Evolutionary conservation across 2,797 vertebrate genomes (phyloP).

Genomic region (Argyrosomus regius): DNA sequence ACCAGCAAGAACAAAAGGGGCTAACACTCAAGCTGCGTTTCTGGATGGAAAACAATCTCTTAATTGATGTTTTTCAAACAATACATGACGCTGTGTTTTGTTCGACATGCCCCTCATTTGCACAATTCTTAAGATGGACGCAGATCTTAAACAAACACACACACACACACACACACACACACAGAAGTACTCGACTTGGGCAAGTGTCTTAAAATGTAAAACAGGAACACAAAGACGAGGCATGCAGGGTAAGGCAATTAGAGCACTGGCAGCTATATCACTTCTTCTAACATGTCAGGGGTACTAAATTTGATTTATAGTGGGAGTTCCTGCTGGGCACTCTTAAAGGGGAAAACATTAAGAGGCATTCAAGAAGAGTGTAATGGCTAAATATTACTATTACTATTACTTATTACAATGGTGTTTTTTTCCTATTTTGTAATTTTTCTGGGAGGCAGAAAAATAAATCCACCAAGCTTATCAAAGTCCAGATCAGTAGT

Average conservation of each 20-base stretch:
- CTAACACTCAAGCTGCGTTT: constrained; percentile 60
- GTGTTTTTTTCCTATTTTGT: not conserved
- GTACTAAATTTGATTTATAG: constrained; percentile 76
- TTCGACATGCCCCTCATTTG: constrained; percentile 43
- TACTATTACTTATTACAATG: not conserved
- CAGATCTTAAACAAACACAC: constrained; percentile 47
- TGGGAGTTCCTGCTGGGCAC: constrained; percentile 65
- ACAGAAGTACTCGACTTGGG: constrained; percentile 11
- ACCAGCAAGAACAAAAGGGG: constrained; percentile 80
- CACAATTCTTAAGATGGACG: constrained; percentile 29
- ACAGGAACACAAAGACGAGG: constrained; percentile 57
- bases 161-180: not conserved
- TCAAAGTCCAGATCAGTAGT: constrained; percentile 16
- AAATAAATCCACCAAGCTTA: constrained; percentile 31
- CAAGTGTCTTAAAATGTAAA: constrained; percentile 42
- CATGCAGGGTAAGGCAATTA: constrained; percentile 64
- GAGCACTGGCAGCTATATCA: constrained; percentile 64
- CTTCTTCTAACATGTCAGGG: constrained; percentile 67
- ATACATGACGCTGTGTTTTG: constrained; percentile 45
- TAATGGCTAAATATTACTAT: constrained; percentile 35
- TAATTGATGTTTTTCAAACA: constrained; percentile 61
- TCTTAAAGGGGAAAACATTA: constrained; percentile 58
- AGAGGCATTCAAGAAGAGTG: constrained; percentile 48
- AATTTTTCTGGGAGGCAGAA: constrained; percentile 35
- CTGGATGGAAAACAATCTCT: constrained; percentile 48